Evolutionary conservation across 2,113 vertebrate genomes (phyloP).

Genomic region (Junco hyemalis): DNA sequence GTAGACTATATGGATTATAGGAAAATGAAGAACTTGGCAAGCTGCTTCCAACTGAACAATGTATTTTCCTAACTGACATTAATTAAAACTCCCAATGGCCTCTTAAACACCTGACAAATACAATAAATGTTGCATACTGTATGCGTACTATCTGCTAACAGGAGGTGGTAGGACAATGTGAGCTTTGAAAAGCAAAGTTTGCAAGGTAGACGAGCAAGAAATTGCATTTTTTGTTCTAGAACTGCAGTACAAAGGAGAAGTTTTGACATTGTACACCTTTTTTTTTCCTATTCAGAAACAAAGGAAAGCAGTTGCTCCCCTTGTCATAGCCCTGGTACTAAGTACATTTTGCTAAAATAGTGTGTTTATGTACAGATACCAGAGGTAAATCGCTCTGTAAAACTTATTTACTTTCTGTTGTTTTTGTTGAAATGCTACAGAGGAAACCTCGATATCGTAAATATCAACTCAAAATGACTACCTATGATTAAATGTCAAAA

Average conservation of each 20-base stretch:
- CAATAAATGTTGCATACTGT: conserved; percentile 87
- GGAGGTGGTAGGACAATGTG: conserved; percentile 66
- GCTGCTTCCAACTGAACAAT: conserved; percentile 84
- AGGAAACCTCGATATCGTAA: not conserved
- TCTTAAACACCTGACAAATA: conserved; percentile 89
- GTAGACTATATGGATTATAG: conserved; percentile 85
- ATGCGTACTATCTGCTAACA: conserved; percentile 72
- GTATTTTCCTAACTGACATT: conserved; percentile 90
- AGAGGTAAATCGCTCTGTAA: not conserved
- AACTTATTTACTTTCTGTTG: conserved; percentile 6
- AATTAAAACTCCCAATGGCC: conserved; percentile 89
- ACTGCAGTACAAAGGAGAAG: conserved; percentile 30
- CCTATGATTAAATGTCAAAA: conserved; percentile 27
- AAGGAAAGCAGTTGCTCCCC: conserved; percentile 38
- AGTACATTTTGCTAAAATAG: not conserved
- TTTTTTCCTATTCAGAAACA: conserved; percentile 27
- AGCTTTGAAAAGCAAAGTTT: conserved; percentile 68
- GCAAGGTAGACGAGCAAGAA: conserved; percentile 56
- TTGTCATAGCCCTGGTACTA: not conserved
- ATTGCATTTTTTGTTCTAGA: conserved; percentile 35
- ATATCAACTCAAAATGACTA: conserved; percentile 25
- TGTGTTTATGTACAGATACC: not conserved
- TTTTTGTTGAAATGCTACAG: conserved; percentile 12
- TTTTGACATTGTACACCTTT: not conserved
- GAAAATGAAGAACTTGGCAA: conserved; percentile 87